Evolutionary conservation across 1,140 invertebrate species (phyloP).

Genomic region (Coelopa frigida): DNA sequence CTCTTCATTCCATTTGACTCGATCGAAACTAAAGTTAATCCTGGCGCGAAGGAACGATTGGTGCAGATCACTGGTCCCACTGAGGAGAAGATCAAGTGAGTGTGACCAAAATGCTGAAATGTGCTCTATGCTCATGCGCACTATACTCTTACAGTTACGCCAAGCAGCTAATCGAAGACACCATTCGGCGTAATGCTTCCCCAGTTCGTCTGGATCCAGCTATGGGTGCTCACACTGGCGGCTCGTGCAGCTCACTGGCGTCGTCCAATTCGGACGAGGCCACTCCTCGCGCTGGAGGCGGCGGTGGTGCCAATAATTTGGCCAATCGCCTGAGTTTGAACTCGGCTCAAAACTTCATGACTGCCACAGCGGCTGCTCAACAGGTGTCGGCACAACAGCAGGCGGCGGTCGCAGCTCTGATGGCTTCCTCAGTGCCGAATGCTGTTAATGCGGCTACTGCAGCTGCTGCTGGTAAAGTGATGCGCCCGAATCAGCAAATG

Average conservation of each 20-base stretch:
- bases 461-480: conserved; percentile 46
- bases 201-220: conserved; percentile 65
- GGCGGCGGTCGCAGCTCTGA: conserved; percentile 17
- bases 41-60: conserved; percentile 83
- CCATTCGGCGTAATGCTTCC: conserved; percentile 84
- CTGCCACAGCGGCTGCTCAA: conserved; percentile 40
- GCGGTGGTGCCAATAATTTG: conserved; percentile 23
- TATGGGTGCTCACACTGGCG: conserved; percentile 45
- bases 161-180: conserved; percentile 85
- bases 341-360: conserved; percentile 42
- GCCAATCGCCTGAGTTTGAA: conserved; percentile 44
- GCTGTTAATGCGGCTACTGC: conserved; percentile 28
- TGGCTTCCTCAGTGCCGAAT: conserved; percentile 5
- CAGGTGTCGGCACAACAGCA: conserved; percentile 29
- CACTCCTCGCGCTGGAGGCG: conserved; percentile 34
- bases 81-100: conserved; percentile 86
- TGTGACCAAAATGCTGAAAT: conserved; percentile 22
- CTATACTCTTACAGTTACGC: conserved; percentile 59
- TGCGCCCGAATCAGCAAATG: conserved; percentile 49
- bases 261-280: conserved; percentile 69
- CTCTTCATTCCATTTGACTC: background rate
- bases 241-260: conserved; percentile 61
- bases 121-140: background rate
- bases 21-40: conserved; percentile 59
- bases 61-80: conserved; percentile 87